Base-by-base conservation (phyloP, 2,113 vertebrate species). In the Macroglossus sobrinus region DNA sequence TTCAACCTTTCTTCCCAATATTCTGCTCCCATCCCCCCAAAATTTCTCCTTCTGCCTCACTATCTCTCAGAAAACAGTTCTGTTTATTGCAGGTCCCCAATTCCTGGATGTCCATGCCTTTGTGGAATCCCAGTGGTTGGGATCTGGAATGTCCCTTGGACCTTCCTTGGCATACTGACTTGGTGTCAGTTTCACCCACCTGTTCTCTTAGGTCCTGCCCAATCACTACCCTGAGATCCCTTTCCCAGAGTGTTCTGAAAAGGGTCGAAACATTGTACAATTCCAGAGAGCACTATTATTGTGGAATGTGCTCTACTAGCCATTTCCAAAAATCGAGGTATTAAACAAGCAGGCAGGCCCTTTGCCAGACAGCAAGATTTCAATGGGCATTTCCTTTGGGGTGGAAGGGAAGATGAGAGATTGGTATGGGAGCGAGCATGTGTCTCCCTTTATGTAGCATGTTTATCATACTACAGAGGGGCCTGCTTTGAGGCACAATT, bases 131-230 rank as follows among this genome's bases (percentile, higher is more conserved):
- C 24, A 63, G 66, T 38, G 24, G 63, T 82, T 71, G 72, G 71
- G 85, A 68, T 89, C 92, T 84, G 45, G 47, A 86, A 68, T 92
- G 92, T 90, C 47, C 79, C 84, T 96, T 92, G 84, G 96, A 84
- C 57, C 76, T 94, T 89, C 50, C 57, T 61, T 63, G 33, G n/a
- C 74, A 80, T 91, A 91, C 35, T 95, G 19, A 79, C 66, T 75
- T 96, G 78, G 72, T 85, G 85, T 57, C 78, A 57, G 57, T 40
- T 79, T 80, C 19, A 40, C 66, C 50, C 55, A 35, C 87, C 64
- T 95, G 28, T 89, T 95, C 71, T 74, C 79, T 94, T 69, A 66
- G 95, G 61, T 94, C 72, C 89, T 71, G 68, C 64, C 43, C 85
- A n/a, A 72, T 91, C 55, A 21, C 40, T 95, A 57, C 69, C n/a